A percentile compares a stretch with the other conserved stretches of the same genome.
These are phyloP conservation scores for Agapornis roseicollis DNA, from an alignment of 2,113 vertebrate species.

Conservation along the genomic window DNA sequence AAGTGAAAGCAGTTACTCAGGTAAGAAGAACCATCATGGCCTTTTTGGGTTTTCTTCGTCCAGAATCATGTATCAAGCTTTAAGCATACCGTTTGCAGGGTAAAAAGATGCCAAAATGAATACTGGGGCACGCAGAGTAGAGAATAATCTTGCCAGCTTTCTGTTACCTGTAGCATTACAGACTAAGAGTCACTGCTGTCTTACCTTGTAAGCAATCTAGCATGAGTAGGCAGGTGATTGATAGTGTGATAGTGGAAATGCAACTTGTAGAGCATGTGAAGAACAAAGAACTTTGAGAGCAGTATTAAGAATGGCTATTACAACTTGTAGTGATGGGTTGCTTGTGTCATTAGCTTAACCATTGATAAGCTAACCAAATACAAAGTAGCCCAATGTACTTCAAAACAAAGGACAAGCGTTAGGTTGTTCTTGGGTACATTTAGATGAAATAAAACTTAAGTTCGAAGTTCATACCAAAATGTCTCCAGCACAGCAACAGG, in stretches of 20 bases:
- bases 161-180: not conserved
- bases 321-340: not conserved
- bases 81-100: not conserved
- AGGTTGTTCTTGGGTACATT: not conserved
- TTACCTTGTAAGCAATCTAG: not conserved
- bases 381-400: not conserved
- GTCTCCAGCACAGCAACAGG: not conserved
- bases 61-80: not conserved
- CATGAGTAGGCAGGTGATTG: not conserved
- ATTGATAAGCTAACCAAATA: not conserved
- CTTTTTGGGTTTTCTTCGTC: not conserved
- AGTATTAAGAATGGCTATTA: not conserved
- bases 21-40: not conserved
- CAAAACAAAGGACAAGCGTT: not conserved
- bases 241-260: not conserved
- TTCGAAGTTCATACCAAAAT: not conserved
- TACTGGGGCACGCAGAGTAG: not conserved
- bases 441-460: not conserved
- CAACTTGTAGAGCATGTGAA: not conserved
- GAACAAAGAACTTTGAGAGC: not conserved
- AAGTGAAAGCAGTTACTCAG: conserved; percentile 90
- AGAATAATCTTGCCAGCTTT: not conserved
- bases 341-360: not conserved
- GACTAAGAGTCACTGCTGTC: not conserved
- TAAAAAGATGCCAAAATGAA: not conserved